Evolutionary conservation across 2,797 vertebrate genomes (phyloP).

Genomic region (Molossus molossus): DNA sequence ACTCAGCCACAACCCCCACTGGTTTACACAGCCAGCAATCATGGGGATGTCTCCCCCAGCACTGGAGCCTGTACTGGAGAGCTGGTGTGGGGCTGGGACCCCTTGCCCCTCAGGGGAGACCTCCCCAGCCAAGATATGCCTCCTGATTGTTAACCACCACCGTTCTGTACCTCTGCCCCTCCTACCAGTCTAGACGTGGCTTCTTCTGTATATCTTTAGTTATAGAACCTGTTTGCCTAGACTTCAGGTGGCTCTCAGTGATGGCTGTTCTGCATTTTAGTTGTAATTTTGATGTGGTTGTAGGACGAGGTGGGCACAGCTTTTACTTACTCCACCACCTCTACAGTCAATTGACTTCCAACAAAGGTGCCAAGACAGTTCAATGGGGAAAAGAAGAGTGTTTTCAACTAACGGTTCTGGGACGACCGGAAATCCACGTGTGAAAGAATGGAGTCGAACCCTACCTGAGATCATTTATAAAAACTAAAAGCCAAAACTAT

Average conservation of each 20-base stretch:
- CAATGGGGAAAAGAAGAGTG: background rate
- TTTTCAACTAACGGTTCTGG: slow-evolving; percentile 14
- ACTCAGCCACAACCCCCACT: too few species aligned
- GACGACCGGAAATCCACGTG: background rate
- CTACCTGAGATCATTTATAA: background rate
- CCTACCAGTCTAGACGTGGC: background rate
- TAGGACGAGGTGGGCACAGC: background rate
- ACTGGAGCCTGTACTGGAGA: background rate
- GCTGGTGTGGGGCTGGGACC: background rate
- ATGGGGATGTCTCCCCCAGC: background rate
- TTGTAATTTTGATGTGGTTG: background rate
- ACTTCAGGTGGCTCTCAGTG: background rate
- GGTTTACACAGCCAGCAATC: background rate
- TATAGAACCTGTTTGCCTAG: background rate
- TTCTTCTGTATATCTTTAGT: background rate
- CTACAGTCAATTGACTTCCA: slow-evolving; percentile 4
- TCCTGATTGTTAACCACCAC: background rate
- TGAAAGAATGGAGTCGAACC: background rate
- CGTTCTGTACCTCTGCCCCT: background rate
- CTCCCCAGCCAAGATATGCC: background rate
- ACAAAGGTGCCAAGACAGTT: slow-evolving; percentile 8
- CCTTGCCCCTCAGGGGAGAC: background rate
- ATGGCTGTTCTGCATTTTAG: background rate
- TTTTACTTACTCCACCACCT: background rate
- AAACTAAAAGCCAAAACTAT: background rate